phyloP scores from a whole-genome alignment of 2,113 vertebrate species.

The Platichthys flesus region DNA sequence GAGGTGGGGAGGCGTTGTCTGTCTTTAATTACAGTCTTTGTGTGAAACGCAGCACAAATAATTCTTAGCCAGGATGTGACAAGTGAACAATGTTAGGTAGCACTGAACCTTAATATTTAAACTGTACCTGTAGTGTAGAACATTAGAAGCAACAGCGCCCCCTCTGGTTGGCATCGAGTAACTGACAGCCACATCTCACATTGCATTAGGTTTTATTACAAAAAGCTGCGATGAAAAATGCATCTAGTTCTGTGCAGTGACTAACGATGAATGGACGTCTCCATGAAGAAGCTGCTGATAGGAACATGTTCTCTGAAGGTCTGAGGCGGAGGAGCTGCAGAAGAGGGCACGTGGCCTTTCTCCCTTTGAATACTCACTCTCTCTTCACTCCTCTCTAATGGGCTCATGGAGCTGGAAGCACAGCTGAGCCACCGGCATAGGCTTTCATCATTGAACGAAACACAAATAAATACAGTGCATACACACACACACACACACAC shows the following conservation, averaged over 20 bases:
- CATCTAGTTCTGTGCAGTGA: slow-evolving; percentile 26
- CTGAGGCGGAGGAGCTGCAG: slow-evolving; percentile 53
- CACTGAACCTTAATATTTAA: neutral
- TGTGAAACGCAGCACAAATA: slow-evolving; percentile 11
- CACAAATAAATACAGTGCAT: slow-evolving; percentile 48
- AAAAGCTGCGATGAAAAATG: slow-evolving; percentile 18
- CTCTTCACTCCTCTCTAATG: slow-evolving; percentile 53
- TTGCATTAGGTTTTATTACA: neutral
- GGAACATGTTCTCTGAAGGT: slow-evolving; percentile 23
- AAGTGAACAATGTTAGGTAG: neutral
- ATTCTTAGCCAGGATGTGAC: neutral
- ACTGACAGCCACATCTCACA: slow-evolving; percentile 8
- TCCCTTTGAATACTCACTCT: slow-evolving; percentile 58
- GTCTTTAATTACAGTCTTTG: too few species aligned
- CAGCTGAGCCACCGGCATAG: too few species aligned
- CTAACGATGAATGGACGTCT: slow-evolving; percentile 4
- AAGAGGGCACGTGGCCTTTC: slow-evolving; percentile 41
- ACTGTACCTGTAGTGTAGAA: neutral
- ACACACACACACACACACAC: neutral
- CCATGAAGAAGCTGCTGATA: neutral
- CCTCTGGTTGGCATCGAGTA: slow-evolving; percentile 10
- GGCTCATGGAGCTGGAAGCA: slow-evolving; percentile 10
- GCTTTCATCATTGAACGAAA: neutral
- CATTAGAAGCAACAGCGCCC: neutral
- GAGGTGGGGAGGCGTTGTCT: too few species aligned